Conservation (phyloP, 2,797 vertebrate genomes). For the Anableps anableps region DNA sequence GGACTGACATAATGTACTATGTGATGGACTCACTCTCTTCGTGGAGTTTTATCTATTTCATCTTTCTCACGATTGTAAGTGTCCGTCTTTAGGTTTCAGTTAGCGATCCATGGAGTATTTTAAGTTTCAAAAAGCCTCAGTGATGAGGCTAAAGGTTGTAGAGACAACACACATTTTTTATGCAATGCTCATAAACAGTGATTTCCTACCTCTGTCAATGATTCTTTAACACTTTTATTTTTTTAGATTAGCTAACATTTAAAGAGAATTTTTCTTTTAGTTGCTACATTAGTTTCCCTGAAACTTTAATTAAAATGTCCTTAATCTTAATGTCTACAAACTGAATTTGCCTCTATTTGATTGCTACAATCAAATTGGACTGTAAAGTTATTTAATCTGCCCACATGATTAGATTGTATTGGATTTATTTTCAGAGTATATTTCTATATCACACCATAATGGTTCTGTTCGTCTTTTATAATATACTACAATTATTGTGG, state of each 20-base stretch:
- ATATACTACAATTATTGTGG: neutral
- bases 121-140: neutral
- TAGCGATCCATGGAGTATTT: neutral
- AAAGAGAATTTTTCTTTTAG: too few species aligned
- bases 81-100: neutral
- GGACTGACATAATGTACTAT: constrained; percentile 35
- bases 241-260: neutral
- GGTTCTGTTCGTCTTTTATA: neutral
- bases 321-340: neutral
- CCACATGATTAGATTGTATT: neutral
- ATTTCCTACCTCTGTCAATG: neutral
- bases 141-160: neutral
- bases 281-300: too few species aligned
- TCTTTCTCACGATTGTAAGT: constrained; percentile 1
- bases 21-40: constrained; percentile 28
- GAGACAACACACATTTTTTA: neutral
- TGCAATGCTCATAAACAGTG: neutral
- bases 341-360: neutral
- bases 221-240: neutral
- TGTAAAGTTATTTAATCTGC: neutral
- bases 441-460: neutral
- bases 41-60: constrained; percentile 7
- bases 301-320: too few species aligned
- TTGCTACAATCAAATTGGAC: neutral
- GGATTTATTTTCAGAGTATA: neutral